Evolutionary conservation across 2,797 vertebrate species (phyloP), one percentile per base, ranked within the genome.

Genomic region (Poeciliopsis presidionis): DNA sequence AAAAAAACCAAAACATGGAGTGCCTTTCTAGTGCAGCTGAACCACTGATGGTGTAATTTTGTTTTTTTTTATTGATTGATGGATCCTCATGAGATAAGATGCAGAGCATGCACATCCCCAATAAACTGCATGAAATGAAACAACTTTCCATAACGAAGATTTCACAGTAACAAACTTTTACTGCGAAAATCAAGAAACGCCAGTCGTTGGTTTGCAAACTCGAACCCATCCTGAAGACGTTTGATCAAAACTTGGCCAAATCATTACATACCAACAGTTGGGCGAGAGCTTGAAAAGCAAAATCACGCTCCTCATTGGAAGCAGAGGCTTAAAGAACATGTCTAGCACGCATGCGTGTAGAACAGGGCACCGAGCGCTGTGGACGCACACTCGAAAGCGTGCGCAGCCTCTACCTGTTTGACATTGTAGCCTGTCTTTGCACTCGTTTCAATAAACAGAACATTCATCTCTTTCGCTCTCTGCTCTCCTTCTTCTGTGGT

Each of bases 351-450:
- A 88, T 86, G 91, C 84, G 81, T 88, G 88, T 84, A 73, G 88
- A 85, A 86, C 5, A 90, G 74, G 86, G 81, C 84, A 86, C 2
- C 59, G 76, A 87, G 82, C 73, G 83, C 84, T 63, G 85, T 45
- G 55, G 76, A 83, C 80, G 86, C 83, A 36, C 61, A 63, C 59
- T 33, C 30, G 41, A 36, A 67, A 81, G 88, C 55, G 77, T 80
- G 86, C 86, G 88, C 89, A 85, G 86, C 79, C 79, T 94, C 94
- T 95, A 96, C 95, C 95, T 96, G 95, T 94, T 96, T 95, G 88
- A 95, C 95, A 96, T 95, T 95, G 94, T 96, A 95, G 91, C 94
- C 93, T 92, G 94, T 94, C 94, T 96, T 96, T 95, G 95, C 94
- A 90, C 95, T 95, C 47, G 95, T 95, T 90, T 96, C 95, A 93